phyloP scores from a whole-genome alignment of 2,888 invertebrate genomes.

The Temnothorax unifasciatus region DNA sequence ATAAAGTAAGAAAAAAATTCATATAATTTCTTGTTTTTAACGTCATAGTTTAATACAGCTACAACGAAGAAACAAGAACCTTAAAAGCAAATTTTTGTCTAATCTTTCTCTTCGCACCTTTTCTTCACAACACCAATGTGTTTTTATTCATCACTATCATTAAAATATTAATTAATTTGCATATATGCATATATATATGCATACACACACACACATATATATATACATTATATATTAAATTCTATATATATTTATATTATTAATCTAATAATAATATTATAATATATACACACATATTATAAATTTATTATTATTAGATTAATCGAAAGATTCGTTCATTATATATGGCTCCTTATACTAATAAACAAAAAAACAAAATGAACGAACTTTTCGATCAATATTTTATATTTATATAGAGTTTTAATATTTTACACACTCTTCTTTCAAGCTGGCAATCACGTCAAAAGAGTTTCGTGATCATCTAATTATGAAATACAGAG shows the following conservation, averaged over 20 bases:
- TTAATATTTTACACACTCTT: slow-evolving; percentile 83
- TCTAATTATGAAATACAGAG: slow-evolving; percentile 19
- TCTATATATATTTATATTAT: slow-evolving; percentile 69
- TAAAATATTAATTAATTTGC: slow-evolving; percentile 10
- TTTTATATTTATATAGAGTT: slow-evolving; percentile 79
- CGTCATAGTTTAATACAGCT: not conserved
- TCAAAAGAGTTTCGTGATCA: not conserved
- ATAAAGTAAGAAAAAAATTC: not conserved
- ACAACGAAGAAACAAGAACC: not conserved
- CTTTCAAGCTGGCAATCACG: slow-evolving; percentile 31
- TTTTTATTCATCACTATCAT: slow-evolving; percentile 55
- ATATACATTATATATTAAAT: slow-evolving; percentile 14
- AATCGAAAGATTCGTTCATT: not conserved
- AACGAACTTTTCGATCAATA: slow-evolving; percentile 19
- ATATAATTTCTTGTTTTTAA: not conserved
- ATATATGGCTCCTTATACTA: not conserved
- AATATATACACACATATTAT: slow-evolving; percentile 56
- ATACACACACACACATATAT: not conserved
- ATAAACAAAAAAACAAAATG: slow-evolving; percentile 4
- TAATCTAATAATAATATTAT: slow-evolving; percentile 28
- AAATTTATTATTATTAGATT: slow-evolving; percentile 69
- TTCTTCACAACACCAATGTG: slow-evolving; percentile 77
- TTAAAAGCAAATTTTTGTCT: slow-evolving; percentile 61
- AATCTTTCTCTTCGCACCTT: slow-evolving; percentile 64
- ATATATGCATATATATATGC: not conserved